Evolutionary conservation across 2,797 vertebrate genomes (phyloP), one percentile per base, ranked within the genome.

Genomic region (Danio kyathit): DNA sequence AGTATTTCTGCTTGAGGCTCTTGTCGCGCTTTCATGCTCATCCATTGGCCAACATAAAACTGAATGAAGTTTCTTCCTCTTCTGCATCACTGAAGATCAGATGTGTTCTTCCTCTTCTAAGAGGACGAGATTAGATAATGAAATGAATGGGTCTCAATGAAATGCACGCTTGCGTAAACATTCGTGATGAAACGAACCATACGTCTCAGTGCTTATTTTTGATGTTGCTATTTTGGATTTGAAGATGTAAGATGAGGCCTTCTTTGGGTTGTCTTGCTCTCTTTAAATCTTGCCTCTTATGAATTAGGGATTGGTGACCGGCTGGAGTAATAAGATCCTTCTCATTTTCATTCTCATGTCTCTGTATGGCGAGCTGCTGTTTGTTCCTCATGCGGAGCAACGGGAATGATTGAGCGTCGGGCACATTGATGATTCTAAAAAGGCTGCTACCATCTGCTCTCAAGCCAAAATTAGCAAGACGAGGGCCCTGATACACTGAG

Each of bases 1-100:
- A 91, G 72, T 87, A 87, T 91, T 90, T 88, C 80, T 70, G 43
- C 78, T 52, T 5, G 64, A 84, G 81, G 13, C 69, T 54, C 38
- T 51, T 71, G 29, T 80, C 75, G 74, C 4, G 0, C 80, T 86
- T 72, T 40, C 5, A 86, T 14, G 4, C 46, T 79, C 29, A 29
- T 29, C 21, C 46, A 14, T 49, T 67, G 67, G 40, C 8, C 60
- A 11, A 54, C 8, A 11, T 19, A 41, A 48, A 64, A 77, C 21
- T 67, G 13, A 4, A 71, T 43, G 40, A 63, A 0, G 38, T 82
- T 81, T 73, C 16, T 38, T 69, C 51, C 14, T 76, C 43, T 82
- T 54, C 52, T 61, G 59, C 69, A 19, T 72, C 54, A 64, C 21
- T 70, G 61, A 17, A 63, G 29, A 63, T 63, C 63, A 8, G n/a